These are phyloP conservation scores for Osmoderma eremita DNA, from an alignment of 2,888 invertebrate species.

Conservation along the genomic window DNA sequence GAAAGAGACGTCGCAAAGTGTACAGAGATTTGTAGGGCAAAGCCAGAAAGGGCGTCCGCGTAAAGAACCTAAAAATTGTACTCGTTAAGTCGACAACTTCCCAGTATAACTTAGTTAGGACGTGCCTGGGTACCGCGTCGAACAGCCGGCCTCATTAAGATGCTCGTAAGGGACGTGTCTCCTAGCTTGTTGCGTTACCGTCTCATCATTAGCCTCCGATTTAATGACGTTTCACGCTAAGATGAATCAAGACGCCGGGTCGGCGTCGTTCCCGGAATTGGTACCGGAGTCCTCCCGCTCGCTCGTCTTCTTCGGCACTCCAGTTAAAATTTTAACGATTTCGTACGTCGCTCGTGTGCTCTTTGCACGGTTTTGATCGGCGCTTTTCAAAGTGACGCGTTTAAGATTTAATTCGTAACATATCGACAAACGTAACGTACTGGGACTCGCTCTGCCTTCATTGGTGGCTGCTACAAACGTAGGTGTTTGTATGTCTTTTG, in stretches of 20 bases:
- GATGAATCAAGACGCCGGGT: conserved; percentile 52
- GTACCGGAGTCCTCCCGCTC: conserved; percentile 22
- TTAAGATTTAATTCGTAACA: not conserved
- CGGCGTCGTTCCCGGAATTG: conserved; percentile 48
- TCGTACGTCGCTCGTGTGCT: conserved; percentile 20
- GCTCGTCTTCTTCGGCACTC: conserved; percentile 49
- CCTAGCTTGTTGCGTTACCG: conserved; percentile 48
- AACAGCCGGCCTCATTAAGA: conserved; percentile 40
- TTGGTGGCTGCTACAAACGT: too few species aligned
- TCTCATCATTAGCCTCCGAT: conserved; percentile 56
- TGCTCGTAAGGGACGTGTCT: conserved; percentile 46
- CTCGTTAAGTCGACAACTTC: conserved; percentile 58
- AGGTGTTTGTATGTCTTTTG: too few species aligned
- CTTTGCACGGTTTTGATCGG: not conserved
- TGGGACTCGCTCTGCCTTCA: not conserved
- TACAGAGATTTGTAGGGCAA: conserved; percentile 51
- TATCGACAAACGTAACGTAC: not conserved
- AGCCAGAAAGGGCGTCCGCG: conserved; percentile 28
- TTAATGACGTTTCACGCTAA: conserved; percentile 58
- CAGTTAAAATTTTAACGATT: conserved; percentile 53
- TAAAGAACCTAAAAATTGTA: conserved; percentile 58
- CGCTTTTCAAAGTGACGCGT: not conserved
- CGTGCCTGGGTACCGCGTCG: conserved; percentile 41
- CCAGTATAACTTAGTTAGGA: conserved; percentile 45
- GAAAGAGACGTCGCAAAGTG: conserved; percentile 34